phyloP scores from a whole-genome alignment of 2,113 vertebrate species.

The Cyanoramphus novaezelandiae region DNA sequence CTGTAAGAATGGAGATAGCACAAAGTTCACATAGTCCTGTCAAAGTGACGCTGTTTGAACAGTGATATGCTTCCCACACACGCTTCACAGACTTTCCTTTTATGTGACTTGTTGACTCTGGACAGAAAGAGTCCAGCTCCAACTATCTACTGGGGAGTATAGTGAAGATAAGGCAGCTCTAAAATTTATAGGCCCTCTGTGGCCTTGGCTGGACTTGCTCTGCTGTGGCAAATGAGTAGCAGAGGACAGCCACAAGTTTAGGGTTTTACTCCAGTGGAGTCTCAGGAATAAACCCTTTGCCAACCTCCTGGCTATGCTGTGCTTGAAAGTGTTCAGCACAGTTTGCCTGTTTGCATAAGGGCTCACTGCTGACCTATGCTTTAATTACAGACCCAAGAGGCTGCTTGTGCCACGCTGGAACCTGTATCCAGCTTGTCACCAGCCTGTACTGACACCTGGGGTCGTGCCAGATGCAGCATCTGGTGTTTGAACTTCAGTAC shows the following conservation, averaged over 20 bases:
- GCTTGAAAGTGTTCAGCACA: neutral
- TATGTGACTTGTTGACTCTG: neutral
- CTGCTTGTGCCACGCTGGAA: neutral
- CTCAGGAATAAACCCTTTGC: neutral
- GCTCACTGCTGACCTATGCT: neutral
- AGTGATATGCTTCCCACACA: neutral
- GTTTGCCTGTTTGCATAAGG: neutral
- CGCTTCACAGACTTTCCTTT: neutral
- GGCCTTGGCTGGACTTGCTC: neutral
- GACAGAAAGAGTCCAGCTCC: neutral
- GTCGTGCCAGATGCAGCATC: neutral
- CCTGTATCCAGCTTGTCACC: neutral
- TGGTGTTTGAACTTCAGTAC: neutral
- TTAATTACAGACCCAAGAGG: neutral
- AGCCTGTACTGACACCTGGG: neutral
- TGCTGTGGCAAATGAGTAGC: neutral
- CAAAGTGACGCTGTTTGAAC: neutral
- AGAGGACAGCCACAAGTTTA: neutral
- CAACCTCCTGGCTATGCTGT: neutral
- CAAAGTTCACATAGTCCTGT: neutral
- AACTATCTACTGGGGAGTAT: neutral
- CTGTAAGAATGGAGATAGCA: neutral
- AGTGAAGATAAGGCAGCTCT: neutral
- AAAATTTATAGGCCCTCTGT: neutral
- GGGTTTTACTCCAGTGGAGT: neutral